phyloP scores from a whole-genome alignment of 2,888 invertebrate genomes.

The Thumatha senex region DNA sequence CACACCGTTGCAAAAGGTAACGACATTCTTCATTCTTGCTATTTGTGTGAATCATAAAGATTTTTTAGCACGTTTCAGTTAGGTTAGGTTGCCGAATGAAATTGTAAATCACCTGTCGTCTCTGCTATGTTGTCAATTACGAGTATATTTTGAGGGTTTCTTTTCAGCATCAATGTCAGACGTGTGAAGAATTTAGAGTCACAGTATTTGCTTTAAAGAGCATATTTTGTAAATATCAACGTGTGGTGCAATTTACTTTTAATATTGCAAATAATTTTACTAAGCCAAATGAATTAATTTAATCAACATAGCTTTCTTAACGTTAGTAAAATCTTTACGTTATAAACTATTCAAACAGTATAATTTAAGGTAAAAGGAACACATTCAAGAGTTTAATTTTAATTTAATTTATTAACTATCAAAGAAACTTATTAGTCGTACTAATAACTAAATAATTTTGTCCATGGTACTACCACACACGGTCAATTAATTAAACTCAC shows the following conservation, averaged over 20 bases:
- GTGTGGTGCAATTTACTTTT: constrained; percentile 11
- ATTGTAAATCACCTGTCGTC: constrained; percentile 33
- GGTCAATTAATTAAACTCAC: too few relatives aligned
- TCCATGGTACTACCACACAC: too few relatives aligned
- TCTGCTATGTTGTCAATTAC: constrained; percentile 37
- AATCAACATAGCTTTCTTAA: background rate
- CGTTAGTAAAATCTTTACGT: too few relatives aligned
- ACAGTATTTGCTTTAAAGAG: constrained; percentile 22
- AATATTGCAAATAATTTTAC: constrained; percentile 13
- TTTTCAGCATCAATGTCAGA: constrained; percentile 34
- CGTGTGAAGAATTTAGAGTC: constrained; percentile 30
- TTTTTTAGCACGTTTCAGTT: constrained; percentile 23
- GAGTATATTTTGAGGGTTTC: constrained; percentile 37
- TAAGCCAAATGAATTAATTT: constrained; percentile 3
- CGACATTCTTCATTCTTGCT: constrained; percentile 10
- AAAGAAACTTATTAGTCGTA: too few relatives aligned
- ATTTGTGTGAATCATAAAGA: constrained; percentile 9
- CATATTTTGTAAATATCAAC: constrained; percentile 19
- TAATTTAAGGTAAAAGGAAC: too few relatives aligned
- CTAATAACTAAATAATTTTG: too few relatives aligned
- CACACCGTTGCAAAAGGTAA: constrained; percentile 14
- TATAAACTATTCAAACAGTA: too few relatives aligned
- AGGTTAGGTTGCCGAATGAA: constrained; percentile 18
- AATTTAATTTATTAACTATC: too few relatives aligned
- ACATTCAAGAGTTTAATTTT: too few relatives aligned